These are phyloP conservation scores for Xanthia icteritia DNA, from an alignment of 2,888 invertebrate genomes.

Conservation along the genomic window DNA sequence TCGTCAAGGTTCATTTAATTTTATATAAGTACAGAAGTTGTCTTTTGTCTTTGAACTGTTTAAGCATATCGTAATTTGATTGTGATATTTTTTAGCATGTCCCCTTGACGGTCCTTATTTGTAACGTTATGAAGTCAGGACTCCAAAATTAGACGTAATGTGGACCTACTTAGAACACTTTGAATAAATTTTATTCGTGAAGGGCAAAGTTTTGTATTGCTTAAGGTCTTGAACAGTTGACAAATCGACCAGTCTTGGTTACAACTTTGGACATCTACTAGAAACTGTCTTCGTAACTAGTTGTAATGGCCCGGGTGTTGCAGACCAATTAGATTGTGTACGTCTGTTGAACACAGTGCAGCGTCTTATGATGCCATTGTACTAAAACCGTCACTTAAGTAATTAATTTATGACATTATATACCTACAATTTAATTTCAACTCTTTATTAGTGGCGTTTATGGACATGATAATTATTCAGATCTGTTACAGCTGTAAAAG, in stretches of 20 bases:
- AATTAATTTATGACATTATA: too few relatives aligned
- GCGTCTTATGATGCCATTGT: background rate
- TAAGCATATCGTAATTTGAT: constrained; percentile 39
- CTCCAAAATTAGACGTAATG: constrained; percentile 20
- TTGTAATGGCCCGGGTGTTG: constrained; percentile 3
- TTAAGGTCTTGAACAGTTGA: constrained; percentile 1
- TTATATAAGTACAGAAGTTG: constrained; percentile 13
- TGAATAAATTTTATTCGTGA: constrained; percentile 20
- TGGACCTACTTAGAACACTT: constrained; percentile 1
- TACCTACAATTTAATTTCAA: too few relatives aligned
- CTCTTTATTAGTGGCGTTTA: too few relatives aligned
- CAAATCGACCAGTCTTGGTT: background rate
- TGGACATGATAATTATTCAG: too few relatives aligned
- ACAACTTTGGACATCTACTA: constrained; percentile 10
- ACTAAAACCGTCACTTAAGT: background rate
- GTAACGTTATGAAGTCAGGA: constrained; percentile 27
- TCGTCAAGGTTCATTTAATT: background rate
- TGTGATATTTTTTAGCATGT: constrained; percentile 40
- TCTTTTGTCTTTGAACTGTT: constrained; percentile 22
- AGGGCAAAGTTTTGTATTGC: background rate
- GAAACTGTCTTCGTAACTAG: constrained; percentile 16
- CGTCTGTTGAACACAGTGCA: background rate
- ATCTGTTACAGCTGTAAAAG: too few relatives aligned
- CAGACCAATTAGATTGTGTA: constrained; percentile 22
- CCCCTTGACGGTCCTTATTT: constrained; percentile 46